Percentiles rank a stretch among this genome's conserved stretches.
phyloP scores from a whole-genome alignment of 2,113 vertebrate species.

The Pelmatolapia mariae region DNA sequence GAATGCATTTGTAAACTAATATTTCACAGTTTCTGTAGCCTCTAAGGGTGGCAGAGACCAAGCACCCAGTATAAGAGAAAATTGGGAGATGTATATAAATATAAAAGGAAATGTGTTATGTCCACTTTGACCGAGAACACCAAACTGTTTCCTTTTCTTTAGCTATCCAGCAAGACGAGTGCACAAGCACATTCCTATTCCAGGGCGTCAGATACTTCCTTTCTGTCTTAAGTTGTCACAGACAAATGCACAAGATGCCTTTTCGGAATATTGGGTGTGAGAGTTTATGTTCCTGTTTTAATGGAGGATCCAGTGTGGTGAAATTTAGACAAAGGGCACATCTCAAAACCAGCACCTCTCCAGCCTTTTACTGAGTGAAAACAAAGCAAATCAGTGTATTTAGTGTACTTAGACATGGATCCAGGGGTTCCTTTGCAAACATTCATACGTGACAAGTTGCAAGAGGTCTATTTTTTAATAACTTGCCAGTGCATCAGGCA shows the following conservation, averaged over 20 bases:
- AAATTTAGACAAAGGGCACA: not conserved
- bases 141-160: not conserved
- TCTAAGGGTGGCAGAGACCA: not conserved
- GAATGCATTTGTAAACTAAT: not conserved
- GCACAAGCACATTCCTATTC: not conserved
- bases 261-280: not conserved
- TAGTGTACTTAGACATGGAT: not conserved
- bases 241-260: not conserved
- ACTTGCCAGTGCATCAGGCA: not conserved
- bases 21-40: not conserved
- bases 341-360: rapidly evolving
- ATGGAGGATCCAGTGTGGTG: not conserved
- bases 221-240: not conserved
- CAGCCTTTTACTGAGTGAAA: not conserved
- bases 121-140: rapidly evolving
- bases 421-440: not conserved
- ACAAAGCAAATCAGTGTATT: not conserved
- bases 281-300: not conserved
- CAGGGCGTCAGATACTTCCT: rapidly evolving
- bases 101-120: not conserved
- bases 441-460: not conserved
- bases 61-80: not conserved
- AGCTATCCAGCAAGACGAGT: not conserved
- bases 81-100: not conserved
- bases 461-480: not conserved